A percentile compares a stretch with the other conserved stretches of the same genome.
These are phyloP conservation scores for Hafferia zeledoni DNA, from an alignment of 2,797 vertebrate genomes.

Conservation along the genomic window DNA sequence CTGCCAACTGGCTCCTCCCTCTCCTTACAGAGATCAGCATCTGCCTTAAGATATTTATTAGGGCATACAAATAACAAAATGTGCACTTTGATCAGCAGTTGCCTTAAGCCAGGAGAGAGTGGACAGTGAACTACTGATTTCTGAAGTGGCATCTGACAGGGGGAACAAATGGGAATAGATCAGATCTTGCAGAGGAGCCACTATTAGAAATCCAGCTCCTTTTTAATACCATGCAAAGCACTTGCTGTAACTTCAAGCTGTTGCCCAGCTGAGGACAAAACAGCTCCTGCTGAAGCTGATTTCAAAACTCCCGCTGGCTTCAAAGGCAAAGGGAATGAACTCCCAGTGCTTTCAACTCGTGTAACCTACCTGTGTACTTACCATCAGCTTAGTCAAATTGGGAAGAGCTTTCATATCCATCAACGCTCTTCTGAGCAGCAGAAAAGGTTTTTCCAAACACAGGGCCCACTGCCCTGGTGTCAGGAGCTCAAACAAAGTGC, in stretches of 20 bases:
- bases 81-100: not conserved
- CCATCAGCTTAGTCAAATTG: not conserved
- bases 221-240: not conserved
- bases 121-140: not conserved
- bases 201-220: not conserved
- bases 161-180: not conserved
- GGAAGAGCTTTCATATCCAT: not conserved
- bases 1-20: not conserved
- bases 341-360: not conserved
- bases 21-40: not conserved
- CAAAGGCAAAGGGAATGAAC: not conserved
- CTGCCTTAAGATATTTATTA: not conserved
- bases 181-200: not conserved
- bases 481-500: not conserved
- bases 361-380: not conserved
- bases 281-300: not conserved
- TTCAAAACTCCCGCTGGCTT: not conserved
- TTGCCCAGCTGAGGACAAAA: not conserved
- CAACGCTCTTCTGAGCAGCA: not conserved
- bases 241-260: not conserved
- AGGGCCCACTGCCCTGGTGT: not conserved
- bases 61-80: slow-evolving; percentile 5
- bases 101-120: not conserved
- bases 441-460: not conserved
- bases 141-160: not conserved